A percentile compares a stretch with the other conserved stretches of the same genome.
These are phyloP conservation scores for Galerucella calmariensis DNA, from an alignment of 2,888 invertebrate genomes.

Conservation along the genomic window DNA sequence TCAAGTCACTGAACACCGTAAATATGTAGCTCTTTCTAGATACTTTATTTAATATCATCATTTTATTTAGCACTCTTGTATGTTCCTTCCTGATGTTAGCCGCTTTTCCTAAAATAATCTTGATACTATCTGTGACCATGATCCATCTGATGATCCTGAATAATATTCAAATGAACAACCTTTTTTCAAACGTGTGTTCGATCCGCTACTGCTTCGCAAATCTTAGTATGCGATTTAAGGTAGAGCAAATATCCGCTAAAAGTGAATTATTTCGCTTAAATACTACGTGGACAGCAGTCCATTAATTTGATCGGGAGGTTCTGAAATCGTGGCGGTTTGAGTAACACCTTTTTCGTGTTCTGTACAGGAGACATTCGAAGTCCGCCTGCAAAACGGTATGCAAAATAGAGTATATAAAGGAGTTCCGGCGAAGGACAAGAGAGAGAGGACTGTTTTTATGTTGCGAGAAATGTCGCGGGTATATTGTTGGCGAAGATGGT, in stretches of 20 bases:
- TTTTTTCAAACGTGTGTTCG: neutral
- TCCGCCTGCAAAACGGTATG: constrained; percentile 62
- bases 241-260: constrained; percentile 64
- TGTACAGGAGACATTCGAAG: constrained; percentile 56
- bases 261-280: constrained; percentile 64
- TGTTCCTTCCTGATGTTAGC: too few relatives aligned
- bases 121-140: too few relatives aligned
- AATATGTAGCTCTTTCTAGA: too few relatives aligned
- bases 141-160: neutral
- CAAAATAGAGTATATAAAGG: constrained; percentile 62
- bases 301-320: constrained; percentile 61
- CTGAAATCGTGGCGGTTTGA: constrained; percentile 45
- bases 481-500: constrained; percentile 35
- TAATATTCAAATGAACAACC: neutral
- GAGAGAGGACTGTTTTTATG: constrained; percentile 40
- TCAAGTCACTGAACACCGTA: too few relatives aligned
- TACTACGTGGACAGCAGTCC: constrained; percentile 63
- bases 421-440: constrained; percentile 35
- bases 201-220: constrained; percentile 40
- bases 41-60: too few relatives aligned
- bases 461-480: constrained; percentile 40
- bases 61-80: too few relatives aligned
- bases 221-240: constrained; percentile 59
- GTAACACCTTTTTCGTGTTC: constrained; percentile 68
- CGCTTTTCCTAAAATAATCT: too few relatives aligned